Evolutionary conservation across 2,888 invertebrate genomes (phyloP), one percentile per base, ranked within the genome.

Genomic region (Polia nebulosa): DNA sequence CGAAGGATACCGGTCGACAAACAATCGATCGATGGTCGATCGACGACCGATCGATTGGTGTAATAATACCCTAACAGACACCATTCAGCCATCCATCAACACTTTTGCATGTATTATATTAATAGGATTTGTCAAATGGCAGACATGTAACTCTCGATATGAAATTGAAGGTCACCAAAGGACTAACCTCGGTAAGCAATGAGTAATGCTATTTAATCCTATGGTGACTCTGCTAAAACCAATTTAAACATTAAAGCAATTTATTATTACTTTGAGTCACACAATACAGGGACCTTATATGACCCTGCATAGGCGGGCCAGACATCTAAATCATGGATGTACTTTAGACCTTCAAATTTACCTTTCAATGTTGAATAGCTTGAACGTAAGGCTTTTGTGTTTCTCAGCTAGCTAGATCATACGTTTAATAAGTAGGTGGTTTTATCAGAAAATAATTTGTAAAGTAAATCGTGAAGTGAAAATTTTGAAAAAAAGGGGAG

Each of bases 251-350:
- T 25, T 34, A n/a, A 17, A 27, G 15, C 22, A 22, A 51, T 51
- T 34, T 41, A 51, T 29, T 41, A 72, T 15, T 11, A 11, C 22
- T 41, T 41, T n/a, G 25, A n/a, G 34, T 34, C 27, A 11, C n/a
- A 61, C 22, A 68, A 49, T 17, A 60, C 17, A 25, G 70, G 3
- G 36, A 27, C 36, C 17, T 71, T 4, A 20, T 3, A 20, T 68
- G 47, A 49, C 39, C 60, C 20, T 20, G 34, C n/a, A 32, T n/a
- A 32, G 72, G 67, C 61, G 72, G 15, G 32, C 72, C 39, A 68
- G 67, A 68, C 72, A 68, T 32, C 72, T 68, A 68, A 68, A 72
- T 68, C 67, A 68, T 72, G 39, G 17, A 68, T 67, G 29, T 64
- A 68, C 27, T 17, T 67, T 32, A 39, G 13, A 72, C 20, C 39